Evolutionary conservation across 2,888 invertebrate species (phyloP), one percentile per base, ranked within the genome.

Genomic region (Carabus problematicus): DNA sequence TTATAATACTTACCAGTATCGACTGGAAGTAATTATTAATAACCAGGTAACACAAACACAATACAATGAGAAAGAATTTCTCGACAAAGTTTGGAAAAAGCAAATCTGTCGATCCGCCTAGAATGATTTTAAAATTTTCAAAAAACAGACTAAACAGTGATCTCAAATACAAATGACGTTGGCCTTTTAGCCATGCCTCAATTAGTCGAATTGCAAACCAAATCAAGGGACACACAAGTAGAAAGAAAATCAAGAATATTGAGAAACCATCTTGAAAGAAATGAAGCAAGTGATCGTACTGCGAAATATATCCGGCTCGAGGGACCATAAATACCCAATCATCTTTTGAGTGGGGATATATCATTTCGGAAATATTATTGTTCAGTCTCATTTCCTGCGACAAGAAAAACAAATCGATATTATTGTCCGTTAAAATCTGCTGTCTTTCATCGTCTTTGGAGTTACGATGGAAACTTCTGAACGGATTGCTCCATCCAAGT

Each of bases 1-100:
- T 67, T 58, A 67, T 18, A 8, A 67, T 49, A 58, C 67, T 67
- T 8, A 19, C 58, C 49, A 67, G 49, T 14, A 59, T 59, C 3
- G 67, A 67, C 11, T 67, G 59, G n/a, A 67, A 47, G 49, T 67
- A 67, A 18, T 41, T 67, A 19, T 41, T 49, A 49, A 67, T 67
- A 12, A 67, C 14, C 14, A 67, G 41, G 16, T 52, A 42, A 42
- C 67, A 67, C 11, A 40, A 67, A 6, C 58, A 8, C 49, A 67
- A 52, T 40, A 41, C 58, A 7, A 59, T 41, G 1, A 59, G 41
- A 42, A 41, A 59, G 0, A 58, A 47, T 40, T 67, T 47, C 42
- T 67, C 67, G 40, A 59, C 47, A 1, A 39, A 16, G 14, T 67
- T 59, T 41, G 40, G 16, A n/a, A 14, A 45, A 40, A 67, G 6